A percentile compares a stretch with the other conserved stretches of the same genome.
phyloP scores from a whole-genome alignment of 2,888 invertebrate species.

The Hypena proboscidalis region DNA sequence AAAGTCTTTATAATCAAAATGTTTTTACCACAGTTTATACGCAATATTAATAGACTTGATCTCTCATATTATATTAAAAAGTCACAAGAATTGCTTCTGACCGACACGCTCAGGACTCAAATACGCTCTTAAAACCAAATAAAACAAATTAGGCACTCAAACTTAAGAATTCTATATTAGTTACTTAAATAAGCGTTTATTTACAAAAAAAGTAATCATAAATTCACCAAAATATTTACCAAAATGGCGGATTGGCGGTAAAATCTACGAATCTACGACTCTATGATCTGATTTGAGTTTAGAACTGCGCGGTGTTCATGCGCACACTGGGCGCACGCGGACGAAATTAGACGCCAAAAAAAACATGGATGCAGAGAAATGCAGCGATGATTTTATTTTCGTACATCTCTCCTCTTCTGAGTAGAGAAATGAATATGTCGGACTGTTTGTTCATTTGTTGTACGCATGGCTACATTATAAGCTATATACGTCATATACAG shows the following conservation, averaged over 20 bases:
- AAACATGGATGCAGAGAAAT: slow-evolving; percentile 78
- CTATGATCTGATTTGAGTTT: slow-evolving; percentile 51
- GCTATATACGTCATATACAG: too few species aligned
- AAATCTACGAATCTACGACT: too few species aligned
- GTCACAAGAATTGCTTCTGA: slow-evolving; percentile 35
- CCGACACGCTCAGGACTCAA: slow-evolving; percentile 44
- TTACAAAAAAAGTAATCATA: slow-evolving; percentile 17
- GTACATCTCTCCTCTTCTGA: slow-evolving; percentile 65
- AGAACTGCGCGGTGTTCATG: slow-evolving; percentile 71
- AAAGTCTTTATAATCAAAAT: slow-evolving; percentile 48
- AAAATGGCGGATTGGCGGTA: slow-evolving; percentile 46
- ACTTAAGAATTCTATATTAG: slow-evolving; percentile 36
- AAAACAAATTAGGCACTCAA: slow-evolving; percentile 38
- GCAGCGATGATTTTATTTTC: slow-evolving; percentile 68
- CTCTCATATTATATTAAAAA: slow-evolving; percentile 9
- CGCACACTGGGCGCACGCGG: slow-evolving; percentile 78
- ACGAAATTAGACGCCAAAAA: slow-evolving; percentile 79
- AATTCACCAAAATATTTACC: slow-evolving; percentile 65
- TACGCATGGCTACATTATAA: too few species aligned
- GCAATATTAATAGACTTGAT: slow-evolving; percentile 46
- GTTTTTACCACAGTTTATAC: slow-evolving; percentile 42
- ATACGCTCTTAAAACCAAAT: slow-evolving; percentile 40
- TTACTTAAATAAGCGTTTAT: slow-evolving; percentile 48
- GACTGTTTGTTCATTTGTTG: not conserved
- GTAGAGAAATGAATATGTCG: slow-evolving; percentile 42